These are phyloP conservation scores for Caiman crocodilus DNA, from an alignment of 2,797 vertebrate species.

Conservation along the genomic window DNA sequence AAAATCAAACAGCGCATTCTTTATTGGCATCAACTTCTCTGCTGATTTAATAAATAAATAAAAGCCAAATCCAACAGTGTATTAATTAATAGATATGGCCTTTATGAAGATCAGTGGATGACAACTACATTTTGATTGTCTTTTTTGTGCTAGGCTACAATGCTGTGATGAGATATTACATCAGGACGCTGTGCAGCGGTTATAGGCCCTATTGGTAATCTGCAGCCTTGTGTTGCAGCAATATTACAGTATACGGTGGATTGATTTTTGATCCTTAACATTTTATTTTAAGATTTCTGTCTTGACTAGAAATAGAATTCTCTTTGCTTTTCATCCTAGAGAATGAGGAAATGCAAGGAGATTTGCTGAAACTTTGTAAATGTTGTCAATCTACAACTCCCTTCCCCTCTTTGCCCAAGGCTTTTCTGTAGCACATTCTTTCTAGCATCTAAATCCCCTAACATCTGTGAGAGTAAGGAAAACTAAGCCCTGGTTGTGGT, in stretches of 20 bases:
- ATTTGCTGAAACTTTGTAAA: background rate
- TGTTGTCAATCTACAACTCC: background rate
- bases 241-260: background rate
- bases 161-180: background rate
- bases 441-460: background rate
- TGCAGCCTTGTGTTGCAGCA: background rate
- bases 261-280: background rate
- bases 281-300: background rate
- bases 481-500: background rate
- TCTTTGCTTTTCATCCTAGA: background rate
- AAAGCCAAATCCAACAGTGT: background rate
- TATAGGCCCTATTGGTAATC: background rate
- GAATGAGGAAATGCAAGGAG: background rate
- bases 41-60: background rate
- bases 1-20: background rate
- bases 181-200: background rate
- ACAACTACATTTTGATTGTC: background rate
- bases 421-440: background rate
- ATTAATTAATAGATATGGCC: background rate
- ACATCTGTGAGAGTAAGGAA: constrained; percentile 19
- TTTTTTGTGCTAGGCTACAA: background rate
- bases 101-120: background rate
- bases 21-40: background rate
- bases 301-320: background rate
- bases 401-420: constrained; percentile 9